These are phyloP conservation scores for Rhynchotus rufescens DNA, from an alignment of 2,797 vertebrate genomes.

Conservation along the genomic window DNA sequence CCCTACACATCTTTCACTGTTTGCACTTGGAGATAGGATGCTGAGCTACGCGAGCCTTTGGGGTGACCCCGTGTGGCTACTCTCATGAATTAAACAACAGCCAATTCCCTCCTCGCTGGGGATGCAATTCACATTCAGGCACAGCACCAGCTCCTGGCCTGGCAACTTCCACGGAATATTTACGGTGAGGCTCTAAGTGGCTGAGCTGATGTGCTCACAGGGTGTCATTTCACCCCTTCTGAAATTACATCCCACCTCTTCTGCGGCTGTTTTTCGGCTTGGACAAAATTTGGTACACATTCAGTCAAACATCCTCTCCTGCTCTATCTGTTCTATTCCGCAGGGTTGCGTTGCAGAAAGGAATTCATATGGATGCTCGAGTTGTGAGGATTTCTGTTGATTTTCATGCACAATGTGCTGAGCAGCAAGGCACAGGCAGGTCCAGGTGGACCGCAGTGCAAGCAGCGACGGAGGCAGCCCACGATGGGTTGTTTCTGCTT, in stretches of 20 bases:
- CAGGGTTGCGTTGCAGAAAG: not conserved
- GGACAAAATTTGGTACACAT: slow-evolving; percentile 22
- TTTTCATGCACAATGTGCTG: slow-evolving; percentile 13
- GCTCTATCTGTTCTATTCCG: slow-evolving; percentile 5
- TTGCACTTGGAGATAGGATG: not conserved
- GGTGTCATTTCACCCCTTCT: not conserved
- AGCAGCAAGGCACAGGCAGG: not conserved
- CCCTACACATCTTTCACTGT: not conserved
- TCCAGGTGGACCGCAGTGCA: not conserved
- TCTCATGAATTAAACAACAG: slow-evolving; percentile 51
- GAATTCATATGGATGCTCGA: not conserved
- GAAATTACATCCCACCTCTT: not conserved
- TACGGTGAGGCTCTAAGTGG: not conserved
- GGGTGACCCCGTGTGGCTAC: slow-evolving; percentile 8
- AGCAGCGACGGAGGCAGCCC: not conserved
- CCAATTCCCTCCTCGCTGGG: not conserved
- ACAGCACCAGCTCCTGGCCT: not conserved
- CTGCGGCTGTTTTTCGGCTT: not conserved
- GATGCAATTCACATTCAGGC: not conserved
- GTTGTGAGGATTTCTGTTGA: not conserved
- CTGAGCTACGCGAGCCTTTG: slow-evolving; percentile 29
- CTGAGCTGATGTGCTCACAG: not conserved
- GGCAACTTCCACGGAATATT: not conserved
- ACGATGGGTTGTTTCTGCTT: not conserved
- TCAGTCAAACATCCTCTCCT: slow-evolving; percentile 47